phyloP scores from a whole-genome alignment of 2,797 vertebrate species.

The Gambusia yucatana region DNA sequence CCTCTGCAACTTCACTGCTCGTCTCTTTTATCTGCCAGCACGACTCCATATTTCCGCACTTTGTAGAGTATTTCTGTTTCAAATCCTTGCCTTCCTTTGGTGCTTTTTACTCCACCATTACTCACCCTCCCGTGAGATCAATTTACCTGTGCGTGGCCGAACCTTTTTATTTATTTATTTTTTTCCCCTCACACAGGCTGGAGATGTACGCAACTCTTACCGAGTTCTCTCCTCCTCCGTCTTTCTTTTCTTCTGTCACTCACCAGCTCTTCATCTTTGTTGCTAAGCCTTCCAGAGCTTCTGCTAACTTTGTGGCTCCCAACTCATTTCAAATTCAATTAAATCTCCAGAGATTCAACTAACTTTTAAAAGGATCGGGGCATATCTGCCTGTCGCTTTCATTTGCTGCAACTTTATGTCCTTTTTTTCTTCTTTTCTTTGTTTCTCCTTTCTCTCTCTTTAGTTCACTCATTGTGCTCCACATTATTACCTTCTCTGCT shows the following conservation, averaged over 20 bases:
- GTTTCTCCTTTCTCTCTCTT: conserved; percentile 31
- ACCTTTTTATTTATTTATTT: conserved; percentile 25
- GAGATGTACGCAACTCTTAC: conserved; percentile 47
- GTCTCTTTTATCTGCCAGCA: conserved; percentile 18
- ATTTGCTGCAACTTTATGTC: conserved; percentile 66
- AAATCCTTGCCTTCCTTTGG: conserved; percentile 42
- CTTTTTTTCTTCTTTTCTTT: conserved; percentile 38
- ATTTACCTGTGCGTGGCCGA: conserved; percentile 77
- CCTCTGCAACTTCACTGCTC: conserved; percentile 37
- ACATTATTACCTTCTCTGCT: conserved; percentile 52
- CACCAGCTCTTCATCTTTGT: conserved; percentile 69
- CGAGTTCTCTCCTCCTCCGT: conserved; percentile 59
- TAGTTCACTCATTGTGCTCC: conserved; percentile 44
- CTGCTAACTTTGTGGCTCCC: conserved; percentile 71
- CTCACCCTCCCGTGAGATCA: conserved; percentile 75
- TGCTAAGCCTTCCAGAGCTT: conserved; percentile 60
- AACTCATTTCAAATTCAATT: conserved; percentile 80
- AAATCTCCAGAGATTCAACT: conserved; percentile 80
- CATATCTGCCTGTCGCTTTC: conserved; percentile 72
- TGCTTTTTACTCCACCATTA: conserved; percentile 54
- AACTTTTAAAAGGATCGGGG: conserved; percentile 78
- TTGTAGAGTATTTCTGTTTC: conserved; percentile 55
- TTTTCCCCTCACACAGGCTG: conserved; percentile 35
- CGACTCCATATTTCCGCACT: conserved; percentile 41
- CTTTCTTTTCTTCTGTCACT: conserved; percentile 70